Evolutionary conservation across 2,113 vertebrate species (phyloP).

Genomic region (Pseudorhombus dupliciocellatus): DNA sequence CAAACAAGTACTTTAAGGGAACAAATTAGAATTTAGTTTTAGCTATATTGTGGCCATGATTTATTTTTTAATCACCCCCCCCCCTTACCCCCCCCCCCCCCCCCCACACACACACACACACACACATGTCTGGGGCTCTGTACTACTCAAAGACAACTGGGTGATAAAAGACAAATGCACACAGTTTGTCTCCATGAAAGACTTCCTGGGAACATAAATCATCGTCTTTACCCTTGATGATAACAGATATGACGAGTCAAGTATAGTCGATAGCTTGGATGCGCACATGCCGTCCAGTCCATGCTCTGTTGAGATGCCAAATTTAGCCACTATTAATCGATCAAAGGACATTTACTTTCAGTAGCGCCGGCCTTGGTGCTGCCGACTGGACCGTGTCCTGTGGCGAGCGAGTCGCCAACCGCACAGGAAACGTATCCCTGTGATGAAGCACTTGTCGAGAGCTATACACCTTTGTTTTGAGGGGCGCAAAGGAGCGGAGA

Average conservation of each 20-base stretch:
- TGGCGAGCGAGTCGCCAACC: conserved; percentile 7
- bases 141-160: conserved; percentile 4
- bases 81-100: too few species aligned
- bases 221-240: conserved; percentile 10
- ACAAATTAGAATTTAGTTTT: too few species aligned
- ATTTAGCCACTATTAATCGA: conserved; percentile 46
- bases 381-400: conserved; percentile 15
- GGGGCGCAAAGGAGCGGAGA: not conserved
- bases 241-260: not conserved
- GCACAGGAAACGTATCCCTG: not conserved
- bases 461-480: conserved; percentile 48
- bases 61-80: too few species aligned
- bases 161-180: not conserved
- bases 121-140: too few species aligned
- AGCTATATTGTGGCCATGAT: too few species aligned
- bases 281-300: not conserved
- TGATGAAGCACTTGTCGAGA: conserved; percentile 31
- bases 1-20: too few species aligned
- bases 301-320: conserved; percentile 31
- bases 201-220: conserved; percentile 7
- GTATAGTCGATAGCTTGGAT: conserved; percentile 1
- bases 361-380: conserved; percentile 11
- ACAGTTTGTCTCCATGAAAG: conserved; percentile 5
- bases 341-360: conserved; percentile 43
- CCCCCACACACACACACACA: too few species aligned